phyloP scores from a whole-genome alignment of 2,797 vertebrate species.

The Phoeniculus purpureus region DNA sequence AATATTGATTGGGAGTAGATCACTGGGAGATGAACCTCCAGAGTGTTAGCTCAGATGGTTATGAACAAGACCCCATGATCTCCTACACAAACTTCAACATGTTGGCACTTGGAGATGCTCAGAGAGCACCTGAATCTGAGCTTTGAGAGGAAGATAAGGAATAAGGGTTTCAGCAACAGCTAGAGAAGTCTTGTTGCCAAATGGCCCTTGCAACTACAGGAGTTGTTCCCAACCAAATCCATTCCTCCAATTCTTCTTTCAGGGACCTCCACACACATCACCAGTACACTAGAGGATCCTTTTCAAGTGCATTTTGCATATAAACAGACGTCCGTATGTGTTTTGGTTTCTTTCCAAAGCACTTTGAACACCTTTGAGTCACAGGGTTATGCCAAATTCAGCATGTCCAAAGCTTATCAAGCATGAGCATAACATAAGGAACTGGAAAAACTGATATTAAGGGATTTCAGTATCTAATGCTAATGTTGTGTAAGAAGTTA shows the following conservation, averaged over 20 bases:
- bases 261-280: not conserved
- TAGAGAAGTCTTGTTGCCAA: not conserved
- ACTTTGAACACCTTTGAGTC: not conserved
- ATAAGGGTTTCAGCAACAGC: not conserved
- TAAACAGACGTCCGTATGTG: not conserved
- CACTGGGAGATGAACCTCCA: not conserved
- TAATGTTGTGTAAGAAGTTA: not conserved
- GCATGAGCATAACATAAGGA: not conserved
- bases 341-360: not conserved
- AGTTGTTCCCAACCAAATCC: not conserved
- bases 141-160: not conserved
- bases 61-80: fast-evolving
- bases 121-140: not conserved
- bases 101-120: not conserved
- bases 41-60: not conserved
- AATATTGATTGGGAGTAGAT: too few species aligned
- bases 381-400: not conserved
- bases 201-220: not conserved
- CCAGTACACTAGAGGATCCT: not conserved
- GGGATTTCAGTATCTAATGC: not conserved
- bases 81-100: not conserved
- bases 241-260: not conserved
- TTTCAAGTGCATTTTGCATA: fast-evolving
- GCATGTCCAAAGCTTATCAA: not conserved
- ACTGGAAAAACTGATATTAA: not conserved